These are phyloP conservation scores for Tylochromis polylepis DNA, from an alignment of 2,113 vertebrate species.

Conservation along the genomic window DNA sequence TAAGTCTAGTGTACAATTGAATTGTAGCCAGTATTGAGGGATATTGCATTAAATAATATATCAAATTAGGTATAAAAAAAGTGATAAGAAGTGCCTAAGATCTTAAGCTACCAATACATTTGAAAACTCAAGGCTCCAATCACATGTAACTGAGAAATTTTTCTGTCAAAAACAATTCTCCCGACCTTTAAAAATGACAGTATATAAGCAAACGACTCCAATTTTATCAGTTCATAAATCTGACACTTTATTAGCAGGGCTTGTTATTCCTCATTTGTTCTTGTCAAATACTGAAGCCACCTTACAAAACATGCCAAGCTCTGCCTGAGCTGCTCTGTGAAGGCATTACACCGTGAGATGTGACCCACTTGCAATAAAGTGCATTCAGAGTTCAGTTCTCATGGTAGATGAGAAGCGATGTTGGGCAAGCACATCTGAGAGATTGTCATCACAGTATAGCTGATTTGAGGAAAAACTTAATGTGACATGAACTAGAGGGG, in stretches of 20 bases:
- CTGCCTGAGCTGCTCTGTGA: constrained; percentile 60
- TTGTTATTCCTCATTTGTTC: constrained; percentile 43
- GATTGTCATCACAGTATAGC: constrained; percentile 79
- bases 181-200: not conserved
- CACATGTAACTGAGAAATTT: not conserved
- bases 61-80: not conserved
- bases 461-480: constrained; percentile 59
- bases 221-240: constrained; percentile 25
- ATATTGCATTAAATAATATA: not conserved
- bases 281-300: constrained; percentile 32
- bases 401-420: constrained; percentile 66
- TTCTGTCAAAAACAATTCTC: not conserved
- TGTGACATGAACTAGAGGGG: constrained; percentile 51
- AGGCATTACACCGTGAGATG: constrained; percentile 56
- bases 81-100: not conserved
- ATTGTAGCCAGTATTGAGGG: not conserved
- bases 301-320: constrained; percentile 46
- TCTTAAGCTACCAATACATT: not conserved
- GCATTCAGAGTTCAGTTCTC: constrained; percentile 72
- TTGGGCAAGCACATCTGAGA: constrained; percentile 69
- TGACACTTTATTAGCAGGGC: constrained; percentile 22
- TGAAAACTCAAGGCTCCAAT: not conserved
- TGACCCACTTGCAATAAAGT: constrained; percentile 76
- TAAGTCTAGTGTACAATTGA: not conserved
- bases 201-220: not conserved